Evolutionary conservation across 1,140 invertebrate species (phyloP), one percentile per base, ranked within the genome.

Genomic region (Pogonomyrmex californicus): DNA sequence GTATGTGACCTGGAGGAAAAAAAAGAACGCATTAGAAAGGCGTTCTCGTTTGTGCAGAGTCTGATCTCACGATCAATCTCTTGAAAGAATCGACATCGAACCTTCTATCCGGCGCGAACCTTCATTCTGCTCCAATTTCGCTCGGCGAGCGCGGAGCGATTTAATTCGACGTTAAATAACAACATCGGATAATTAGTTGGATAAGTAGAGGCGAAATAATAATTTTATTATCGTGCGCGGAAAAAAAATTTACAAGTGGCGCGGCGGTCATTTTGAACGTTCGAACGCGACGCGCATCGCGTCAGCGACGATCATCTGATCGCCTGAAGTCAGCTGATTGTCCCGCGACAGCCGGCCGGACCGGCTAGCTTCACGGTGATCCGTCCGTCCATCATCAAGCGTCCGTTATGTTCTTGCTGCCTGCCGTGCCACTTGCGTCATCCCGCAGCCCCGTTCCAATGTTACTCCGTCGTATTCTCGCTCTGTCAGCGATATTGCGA

Each of bases 381-480:
- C 9, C 58, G 58, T 33, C 58, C 58, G 54, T 56, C 54, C 51
- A 2, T 60, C 23, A 30, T 60, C 56, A 5, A 30, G n/a, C 23
- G 9, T 65, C 36, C 36, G 36, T 65, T 41, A n/a, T 14, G 36
- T 38, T 23, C 14, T 65, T n/a, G 36, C 14, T 10, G 30, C 33
- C 14, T 10, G 30, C 33, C 36, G 33, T 62, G 58, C 41, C 36
- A 65, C 36, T 65, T 65, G 36, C 63, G 63, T 65, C 63, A 65
- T 12, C 36, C 12, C 56, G 36, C 41, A 38, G 63, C 14, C 12
- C n/a, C 36, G 36, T 65, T 65, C 63, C 36, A 65, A 65, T 65
- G 36, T 65, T 65, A 23, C 60, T 65, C 17, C 17, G 7, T 30
- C 41, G 63, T 56, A 56, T n/a, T n/a, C 54, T 23, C 23, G 23